These are phyloP conservation scores for Agrilus biguttatus DNA, from an alignment of 2,888 invertebrate genomes.

Conservation along the genomic window DNA sequence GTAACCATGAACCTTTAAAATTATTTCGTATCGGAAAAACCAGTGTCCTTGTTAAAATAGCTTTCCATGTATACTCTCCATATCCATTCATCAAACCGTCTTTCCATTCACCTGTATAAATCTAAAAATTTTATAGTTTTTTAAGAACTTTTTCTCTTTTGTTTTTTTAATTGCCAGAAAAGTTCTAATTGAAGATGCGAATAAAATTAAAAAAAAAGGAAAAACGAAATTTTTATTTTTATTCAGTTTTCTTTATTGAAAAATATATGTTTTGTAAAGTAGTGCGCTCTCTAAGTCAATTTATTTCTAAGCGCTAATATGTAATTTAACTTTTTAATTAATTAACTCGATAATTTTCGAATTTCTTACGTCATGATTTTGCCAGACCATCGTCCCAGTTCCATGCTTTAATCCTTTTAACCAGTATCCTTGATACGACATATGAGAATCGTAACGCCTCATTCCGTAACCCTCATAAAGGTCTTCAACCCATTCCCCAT, in stretches of 20 bases:
- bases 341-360: too few species aligned
- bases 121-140: conserved; percentile 23
- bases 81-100: conserved; percentile 41
- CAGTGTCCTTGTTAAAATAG: conserved; percentile 36
- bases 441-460: conserved; percentile 37
- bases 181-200: too few species aligned
- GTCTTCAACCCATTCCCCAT: conserved; percentile 30
- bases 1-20: conserved; percentile 42
- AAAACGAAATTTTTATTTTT: background rate
- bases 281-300: too few species aligned
- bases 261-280: too few species aligned
- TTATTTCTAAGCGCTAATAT: too few species aligned
- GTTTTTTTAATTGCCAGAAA: background rate
- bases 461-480: conserved; percentile 36
- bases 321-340: too few species aligned
- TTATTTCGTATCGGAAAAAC: conserved; percentile 36
- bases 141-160: background rate
- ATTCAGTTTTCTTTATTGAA: too few species aligned
- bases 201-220: background rate
- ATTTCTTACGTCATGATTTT: conserved; percentile 39
- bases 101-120: conserved; percentile 45
- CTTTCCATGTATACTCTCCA: conserved; percentile 44
- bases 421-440: conserved; percentile 44
- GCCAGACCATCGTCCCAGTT: conserved; percentile 44
- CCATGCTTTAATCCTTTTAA: conserved; percentile 36